These are phyloP conservation scores for Paramormyrops hopkinsi DNA, from an alignment of 2,797 vertebrate genomes.

Conservation along the genomic window DNA sequence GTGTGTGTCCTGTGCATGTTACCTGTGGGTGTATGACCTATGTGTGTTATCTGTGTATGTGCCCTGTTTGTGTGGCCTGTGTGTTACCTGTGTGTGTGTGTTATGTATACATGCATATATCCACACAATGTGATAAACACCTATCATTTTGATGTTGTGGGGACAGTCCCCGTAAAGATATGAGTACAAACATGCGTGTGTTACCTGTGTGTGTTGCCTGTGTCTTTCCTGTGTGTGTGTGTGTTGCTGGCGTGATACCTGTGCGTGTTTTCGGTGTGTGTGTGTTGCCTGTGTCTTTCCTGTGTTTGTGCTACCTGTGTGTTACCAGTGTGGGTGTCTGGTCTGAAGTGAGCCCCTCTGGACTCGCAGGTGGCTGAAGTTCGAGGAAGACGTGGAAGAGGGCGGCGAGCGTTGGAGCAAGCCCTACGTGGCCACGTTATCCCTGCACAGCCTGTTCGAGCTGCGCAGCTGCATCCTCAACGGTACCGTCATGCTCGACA, in stretches of 20 bases:
- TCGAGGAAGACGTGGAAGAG: constrained; percentile 77
- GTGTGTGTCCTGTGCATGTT: background rate
- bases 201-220: background rate
- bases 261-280: background rate
- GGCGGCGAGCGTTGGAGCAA: constrained; percentile 77
- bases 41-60: background rate
- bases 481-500: constrained; percentile 74
- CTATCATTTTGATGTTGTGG: background rate
- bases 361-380: constrained; percentile 69
- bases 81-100: background rate
- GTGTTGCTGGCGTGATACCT: background rate
- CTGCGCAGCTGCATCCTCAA: constrained; percentile 73
- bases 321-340: background rate
- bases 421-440: constrained; percentile 72
- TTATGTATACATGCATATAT: background rate
- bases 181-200: background rate
- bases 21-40: background rate
- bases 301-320: background rate
- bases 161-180: background rate
- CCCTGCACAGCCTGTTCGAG: constrained; percentile 74
- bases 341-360: background rate
- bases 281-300: background rate
- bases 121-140: background rate
- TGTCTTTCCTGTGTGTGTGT: background rate
- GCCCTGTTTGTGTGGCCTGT: background rate